Percentiles rank a stretch among this genome's conserved stretches.
phyloP scores from a whole-genome alignment of 2,888 invertebrate species.

The Chrysolina americana region DNA sequence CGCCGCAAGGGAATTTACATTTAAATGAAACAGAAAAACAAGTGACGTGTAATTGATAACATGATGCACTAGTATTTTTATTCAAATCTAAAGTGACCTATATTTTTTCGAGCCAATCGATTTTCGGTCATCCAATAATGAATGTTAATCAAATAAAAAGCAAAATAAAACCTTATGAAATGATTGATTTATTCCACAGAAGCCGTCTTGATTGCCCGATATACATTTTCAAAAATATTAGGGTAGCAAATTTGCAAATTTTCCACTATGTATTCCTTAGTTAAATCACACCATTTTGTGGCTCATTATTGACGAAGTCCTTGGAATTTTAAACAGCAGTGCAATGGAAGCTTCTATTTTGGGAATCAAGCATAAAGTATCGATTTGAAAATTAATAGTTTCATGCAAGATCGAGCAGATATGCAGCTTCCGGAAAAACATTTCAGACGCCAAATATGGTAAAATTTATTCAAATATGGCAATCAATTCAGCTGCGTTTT shows the following conservation, averaged over 20 bases:
- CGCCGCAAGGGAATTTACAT: conserved; percentile 13
- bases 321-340: conserved; percentile 17
- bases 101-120: conserved; percentile 29
- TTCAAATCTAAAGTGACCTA: conserved; percentile 32
- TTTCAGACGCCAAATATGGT: conserved; percentile 46
- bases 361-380: conserved; percentile 35
- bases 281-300: neutral
- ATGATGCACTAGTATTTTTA: neutral
- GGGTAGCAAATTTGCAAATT: neutral
- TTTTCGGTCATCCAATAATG: neutral
- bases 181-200: too few species aligned
- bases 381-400: conserved; percentile 40
- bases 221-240: too few species aligned
- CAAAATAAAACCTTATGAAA: too few species aligned
- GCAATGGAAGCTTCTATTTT: conserved; percentile 26
- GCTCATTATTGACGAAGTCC: neutral
- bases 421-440: conserved; percentile 59
- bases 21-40: conserved; percentile 27
- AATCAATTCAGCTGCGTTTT: conserved; percentile 25
- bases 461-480: conserved; percentile 55
- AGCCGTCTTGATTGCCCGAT: too few species aligned
- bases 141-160: neutral
- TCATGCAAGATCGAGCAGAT: conserved; percentile 58
- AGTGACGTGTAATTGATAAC: conserved; percentile 11
- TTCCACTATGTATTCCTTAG: too few species aligned